phyloP scores from a whole-genome alignment of 2,113 vertebrate species.

The Centropus bengalensis region DNA sequence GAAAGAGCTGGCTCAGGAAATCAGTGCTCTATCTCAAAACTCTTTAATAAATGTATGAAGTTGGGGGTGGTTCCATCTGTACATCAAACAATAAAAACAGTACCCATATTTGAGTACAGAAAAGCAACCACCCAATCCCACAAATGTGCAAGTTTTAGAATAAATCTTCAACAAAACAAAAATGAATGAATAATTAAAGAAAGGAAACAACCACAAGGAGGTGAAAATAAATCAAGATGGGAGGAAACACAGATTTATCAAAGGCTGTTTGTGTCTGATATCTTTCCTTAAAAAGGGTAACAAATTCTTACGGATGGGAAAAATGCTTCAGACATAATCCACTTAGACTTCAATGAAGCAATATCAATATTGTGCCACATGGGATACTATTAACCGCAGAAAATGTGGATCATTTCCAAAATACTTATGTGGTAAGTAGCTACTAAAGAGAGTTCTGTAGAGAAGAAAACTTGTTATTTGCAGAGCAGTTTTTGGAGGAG shows the following conservation, averaged over 20 bases:
- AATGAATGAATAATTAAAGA: conserved; percentile 54
- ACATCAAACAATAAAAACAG: conserved; percentile 46
- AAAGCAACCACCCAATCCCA: conserved; percentile 10
- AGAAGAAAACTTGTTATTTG: neutral
- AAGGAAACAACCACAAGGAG: conserved; percentile 1
- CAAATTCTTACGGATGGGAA: conserved; percentile 11
- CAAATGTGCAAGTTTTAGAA: conserved; percentile 6
- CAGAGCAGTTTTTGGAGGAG: neutral
- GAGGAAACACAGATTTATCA: conserved; percentile 45
- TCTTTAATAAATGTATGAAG: conserved; percentile 61
- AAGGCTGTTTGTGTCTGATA: conserved; percentile 41
- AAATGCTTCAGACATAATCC: conserved; percentile 53
- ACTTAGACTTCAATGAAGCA: conserved; percentile 60
- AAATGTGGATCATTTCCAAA: conserved; percentile 53
- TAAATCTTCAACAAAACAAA: conserved; percentile 29
- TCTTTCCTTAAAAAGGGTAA: conserved; percentile 44
- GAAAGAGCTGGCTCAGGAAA: conserved; percentile 57
- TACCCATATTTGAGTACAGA: neutral
- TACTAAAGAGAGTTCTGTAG: conserved; percentile 10
- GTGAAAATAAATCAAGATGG: conserved; percentile 59
- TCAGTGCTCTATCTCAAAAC: conserved; percentile 30
- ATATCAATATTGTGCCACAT: conserved; percentile 50
- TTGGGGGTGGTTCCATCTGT: conserved; percentile 46
- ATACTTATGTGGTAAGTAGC: conserved; percentile 34
- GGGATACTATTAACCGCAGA: conserved; percentile 53